These are phyloP conservation scores for Saguinus midas DNA, from an alignment of 2,113 vertebrate species.

Conservation along the genomic window DNA sequence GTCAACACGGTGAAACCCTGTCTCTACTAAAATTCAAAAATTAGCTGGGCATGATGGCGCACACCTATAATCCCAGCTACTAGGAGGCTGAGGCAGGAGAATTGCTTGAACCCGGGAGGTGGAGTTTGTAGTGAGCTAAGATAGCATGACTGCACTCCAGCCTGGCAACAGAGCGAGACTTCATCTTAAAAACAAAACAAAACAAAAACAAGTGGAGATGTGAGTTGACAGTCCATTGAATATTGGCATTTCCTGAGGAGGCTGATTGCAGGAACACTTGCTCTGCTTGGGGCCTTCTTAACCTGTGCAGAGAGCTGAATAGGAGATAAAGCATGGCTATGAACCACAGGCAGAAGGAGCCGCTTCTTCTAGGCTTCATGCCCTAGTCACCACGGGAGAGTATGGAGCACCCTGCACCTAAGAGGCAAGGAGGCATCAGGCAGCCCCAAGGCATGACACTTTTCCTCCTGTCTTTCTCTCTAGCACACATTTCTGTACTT, in stretches of 20 bases:
- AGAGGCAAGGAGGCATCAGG: neutral
- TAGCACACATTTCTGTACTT: neutral
- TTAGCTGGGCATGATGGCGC: too few species aligned
- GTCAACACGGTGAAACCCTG: too few species aligned
- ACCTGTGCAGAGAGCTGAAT: accelerated
- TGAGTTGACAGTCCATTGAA: accelerated
- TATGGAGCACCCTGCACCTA: accelerated
- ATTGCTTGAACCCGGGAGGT: too few species aligned
- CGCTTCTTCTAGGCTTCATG: neutral
- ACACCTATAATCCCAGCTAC: too few species aligned
- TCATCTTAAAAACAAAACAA: too few species aligned
- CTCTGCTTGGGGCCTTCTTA: neutral
- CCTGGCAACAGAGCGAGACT: too few species aligned
- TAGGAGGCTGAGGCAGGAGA: too few species aligned
- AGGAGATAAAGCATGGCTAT: neutral
- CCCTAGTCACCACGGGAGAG: neutral
- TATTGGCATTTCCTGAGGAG: neutral
- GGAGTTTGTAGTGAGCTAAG: too few species aligned
- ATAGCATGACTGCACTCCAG: too few species aligned
- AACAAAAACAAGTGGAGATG: neutral
- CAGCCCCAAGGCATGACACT: neutral
- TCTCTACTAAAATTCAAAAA: too few species aligned
- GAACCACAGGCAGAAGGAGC: neutral
- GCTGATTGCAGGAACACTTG: neutral
- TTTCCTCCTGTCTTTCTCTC: neutral